phyloP scores from a whole-genome alignment of 2,113 vertebrate species.

The Hylia prasina region DNA sequence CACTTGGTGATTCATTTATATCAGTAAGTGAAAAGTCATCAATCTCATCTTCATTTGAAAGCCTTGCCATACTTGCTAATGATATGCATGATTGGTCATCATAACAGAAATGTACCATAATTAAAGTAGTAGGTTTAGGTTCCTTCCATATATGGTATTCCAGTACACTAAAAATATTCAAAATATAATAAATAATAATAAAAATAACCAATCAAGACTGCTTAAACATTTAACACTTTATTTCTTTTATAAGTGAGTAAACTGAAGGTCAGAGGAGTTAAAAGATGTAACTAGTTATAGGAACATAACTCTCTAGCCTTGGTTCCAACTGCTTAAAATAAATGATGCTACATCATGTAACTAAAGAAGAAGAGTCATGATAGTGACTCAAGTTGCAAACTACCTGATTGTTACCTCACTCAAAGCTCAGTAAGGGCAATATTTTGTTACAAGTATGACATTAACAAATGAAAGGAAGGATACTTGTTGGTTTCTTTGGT shows the following conservation, averaged over 20 bases:
- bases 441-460: background rate
- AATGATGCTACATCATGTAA: background rate
- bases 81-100: constrained; percentile 55
- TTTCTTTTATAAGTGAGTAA: background rate
- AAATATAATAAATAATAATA: background rate
- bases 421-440: background rate
- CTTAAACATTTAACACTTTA: background rate
- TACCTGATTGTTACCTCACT: background rate
- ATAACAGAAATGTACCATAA: constrained; percentile 35
- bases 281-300: background rate
- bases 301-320: background rate
- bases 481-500: background rate
- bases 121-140: background rate
- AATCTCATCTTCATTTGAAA: constrained; percentile 50
- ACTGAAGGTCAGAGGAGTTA: background rate
- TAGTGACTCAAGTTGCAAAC: background rate
- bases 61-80: constrained; percentile 46
- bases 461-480: background rate
- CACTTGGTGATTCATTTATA: constrained; percentile 58
- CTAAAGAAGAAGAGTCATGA: background rate
- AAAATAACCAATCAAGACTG: background rate
- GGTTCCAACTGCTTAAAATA: background rate
- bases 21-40: constrained; percentile 69
- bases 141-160: background rate
- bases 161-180: background rate